phyloP scores from a whole-genome alignment of 2,113 vertebrate species.

The Tautogolabrus adspersus region DNA sequence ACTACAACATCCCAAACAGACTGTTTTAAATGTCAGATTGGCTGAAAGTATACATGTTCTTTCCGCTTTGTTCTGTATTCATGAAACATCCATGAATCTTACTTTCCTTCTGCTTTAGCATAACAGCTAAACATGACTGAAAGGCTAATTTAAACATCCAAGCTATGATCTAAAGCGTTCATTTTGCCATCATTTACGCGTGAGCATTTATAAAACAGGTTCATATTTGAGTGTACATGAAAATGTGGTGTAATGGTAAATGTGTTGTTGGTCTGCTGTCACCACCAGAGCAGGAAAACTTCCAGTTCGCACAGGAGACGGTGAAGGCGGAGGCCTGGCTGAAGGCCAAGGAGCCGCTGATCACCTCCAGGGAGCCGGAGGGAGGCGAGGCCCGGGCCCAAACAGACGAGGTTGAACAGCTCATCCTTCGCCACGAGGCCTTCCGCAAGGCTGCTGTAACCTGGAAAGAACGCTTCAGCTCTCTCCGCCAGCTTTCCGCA shows the following conservation, averaged over 20 bases:
- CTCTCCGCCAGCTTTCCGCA: conserved; percentile 90
- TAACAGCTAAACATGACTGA: not conserved
- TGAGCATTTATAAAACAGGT: not conserved
- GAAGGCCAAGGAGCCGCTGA: conserved; percentile 89
- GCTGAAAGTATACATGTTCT: no score
- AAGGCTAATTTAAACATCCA: not conserved
- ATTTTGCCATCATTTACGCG: not conserved
- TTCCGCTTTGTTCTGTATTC: no score
- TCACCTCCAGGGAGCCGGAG: conserved; percentile 76
- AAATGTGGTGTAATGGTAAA: conserved; percentile 23
- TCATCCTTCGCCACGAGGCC: conserved; percentile 94
- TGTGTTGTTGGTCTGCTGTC: conserved; percentile 37
- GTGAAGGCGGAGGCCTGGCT: conserved; percentile 91
- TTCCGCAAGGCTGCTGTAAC: conserved; percentile 92
- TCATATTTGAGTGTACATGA: not conserved
- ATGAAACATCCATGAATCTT: conserved; percentile 20
- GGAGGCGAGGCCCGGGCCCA: conserved; percentile 85
- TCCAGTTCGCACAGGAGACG: conserved; percentile 89
- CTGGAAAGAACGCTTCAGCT: conserved; percentile 93
- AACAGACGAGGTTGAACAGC: conserved; percentile 92
- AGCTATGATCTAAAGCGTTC: not conserved
- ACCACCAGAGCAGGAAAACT: conserved; percentile 87
- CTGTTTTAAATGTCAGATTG: no score
- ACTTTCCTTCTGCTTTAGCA: conserved; percentile 10
- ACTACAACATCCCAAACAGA: no score